Percentiles rank a stretch among this genome's conserved stretches.
phyloP scores from a whole-genome alignment of 2,113 vertebrate species.

The Prietella phreatophila region DNA sequence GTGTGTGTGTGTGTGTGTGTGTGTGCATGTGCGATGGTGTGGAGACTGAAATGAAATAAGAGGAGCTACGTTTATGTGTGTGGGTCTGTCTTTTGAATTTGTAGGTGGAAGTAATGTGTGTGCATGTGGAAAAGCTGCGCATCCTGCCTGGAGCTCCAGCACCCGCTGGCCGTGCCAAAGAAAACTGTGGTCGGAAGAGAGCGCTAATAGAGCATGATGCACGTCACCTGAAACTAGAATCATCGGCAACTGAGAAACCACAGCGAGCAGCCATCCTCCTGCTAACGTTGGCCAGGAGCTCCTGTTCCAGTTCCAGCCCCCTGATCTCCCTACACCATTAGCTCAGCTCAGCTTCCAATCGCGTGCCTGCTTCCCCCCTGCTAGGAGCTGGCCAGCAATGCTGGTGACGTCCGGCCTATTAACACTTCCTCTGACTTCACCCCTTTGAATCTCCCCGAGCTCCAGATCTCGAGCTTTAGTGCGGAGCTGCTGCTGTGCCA shows the following conservation, averaged over 20 bases:
- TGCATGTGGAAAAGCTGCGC: constrained; percentile 71
- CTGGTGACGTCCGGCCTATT: constrained; percentile 64
- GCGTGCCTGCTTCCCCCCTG: constrained; percentile 62
- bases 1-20: constrained; percentile 28
- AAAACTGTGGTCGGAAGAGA: constrained; percentile 84
- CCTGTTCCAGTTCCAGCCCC: constrained; percentile 64
- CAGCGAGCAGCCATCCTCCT: constrained; percentile 75
- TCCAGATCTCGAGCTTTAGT: constrained; percentile 21
- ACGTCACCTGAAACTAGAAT: constrained; percentile 86
- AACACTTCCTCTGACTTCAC: constrained; percentile 64
- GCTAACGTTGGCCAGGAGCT: constrained; percentile 67
- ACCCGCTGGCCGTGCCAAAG: constrained; percentile 72
- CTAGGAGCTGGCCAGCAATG: constrained; percentile 61
- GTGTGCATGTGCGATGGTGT: constrained; percentile 27
- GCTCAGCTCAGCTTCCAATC: constrained; percentile 66
- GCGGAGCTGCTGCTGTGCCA: constrained; percentile 27
- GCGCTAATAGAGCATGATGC: constrained; percentile 83
- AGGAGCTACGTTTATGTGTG: constrained; percentile 51
- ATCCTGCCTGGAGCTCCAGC: constrained; percentile 67
- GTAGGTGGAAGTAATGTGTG: constrained; percentile 40
- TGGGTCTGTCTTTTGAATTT: constrained; percentile 24
- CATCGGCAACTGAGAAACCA: constrained; percentile 79
- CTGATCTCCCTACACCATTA: constrained; percentile 59
- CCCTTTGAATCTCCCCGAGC: constrained; percentile 51
- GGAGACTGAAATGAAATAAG: constrained; percentile 46